Percentiles rank a stretch among this genome's conserved stretches.
These are phyloP conservation scores for Montipora capricornis DNA, from an alignment of 64 coral and sea anemone genomes.

Conservation along the genomic window DNA sequence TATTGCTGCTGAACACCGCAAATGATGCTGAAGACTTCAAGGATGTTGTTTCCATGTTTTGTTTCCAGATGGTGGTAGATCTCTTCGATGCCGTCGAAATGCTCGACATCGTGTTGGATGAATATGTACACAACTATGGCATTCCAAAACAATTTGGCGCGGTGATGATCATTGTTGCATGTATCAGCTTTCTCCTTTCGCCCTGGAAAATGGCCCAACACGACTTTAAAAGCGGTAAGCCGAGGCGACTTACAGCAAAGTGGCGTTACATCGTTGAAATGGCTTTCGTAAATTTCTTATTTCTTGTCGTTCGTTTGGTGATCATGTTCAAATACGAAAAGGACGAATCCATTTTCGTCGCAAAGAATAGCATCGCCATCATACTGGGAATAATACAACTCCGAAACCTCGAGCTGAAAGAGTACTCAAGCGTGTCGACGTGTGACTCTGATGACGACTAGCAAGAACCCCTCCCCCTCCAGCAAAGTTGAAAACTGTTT, in stretches of 20 bases:
- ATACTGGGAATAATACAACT: background rate
- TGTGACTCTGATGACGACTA: too few species aligned
- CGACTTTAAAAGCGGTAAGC: background rate
- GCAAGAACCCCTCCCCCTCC: too few species aligned
- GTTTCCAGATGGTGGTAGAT: conserved; percentile 16
- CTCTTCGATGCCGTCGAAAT: conserved; percentile 72
- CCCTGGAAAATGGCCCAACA: conserved; percentile 28
- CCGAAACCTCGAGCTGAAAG: too few species aligned
- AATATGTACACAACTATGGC: background rate
- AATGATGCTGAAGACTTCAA: background rate
- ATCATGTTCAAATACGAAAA: conserved; percentile 44
- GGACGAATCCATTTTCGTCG: conserved; percentile 67
- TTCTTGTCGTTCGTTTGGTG: conserved; percentile 61
- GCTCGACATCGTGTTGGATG: conserved; percentile 47
- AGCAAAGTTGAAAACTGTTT: too few species aligned
- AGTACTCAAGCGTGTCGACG: too few species aligned
- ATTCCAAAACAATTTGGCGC: conserved; percentile 1
- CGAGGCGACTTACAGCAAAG: background rate
- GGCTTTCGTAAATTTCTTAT: conserved; percentile 30
- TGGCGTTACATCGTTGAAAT: background rate
- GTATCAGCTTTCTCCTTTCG: conserved; percentile 41
- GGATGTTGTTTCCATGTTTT: background rate
- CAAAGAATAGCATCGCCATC: conserved; percentile 73
- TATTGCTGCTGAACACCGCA: conserved; percentile 51
- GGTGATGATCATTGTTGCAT: conserved; percentile 25